These are phyloP conservation scores for Metellina segmentata DNA, from an alignment of 2,888 invertebrate species.

Conservation along the genomic window DNA sequence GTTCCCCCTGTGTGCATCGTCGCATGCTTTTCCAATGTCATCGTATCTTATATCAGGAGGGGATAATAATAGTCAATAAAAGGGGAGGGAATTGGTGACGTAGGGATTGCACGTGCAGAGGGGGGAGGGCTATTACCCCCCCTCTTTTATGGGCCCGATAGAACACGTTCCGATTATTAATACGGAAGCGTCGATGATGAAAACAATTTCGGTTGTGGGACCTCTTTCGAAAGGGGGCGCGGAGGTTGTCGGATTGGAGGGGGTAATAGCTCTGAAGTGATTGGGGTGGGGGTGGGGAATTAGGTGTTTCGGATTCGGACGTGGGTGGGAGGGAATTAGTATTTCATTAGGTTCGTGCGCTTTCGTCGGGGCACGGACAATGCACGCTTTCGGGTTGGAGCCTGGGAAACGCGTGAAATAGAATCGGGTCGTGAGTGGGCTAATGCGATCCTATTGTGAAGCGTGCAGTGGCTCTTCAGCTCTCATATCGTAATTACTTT, in stretches of 20 bases:
- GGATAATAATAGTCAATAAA: neutral
- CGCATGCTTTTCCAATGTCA: constrained; percentile 18
- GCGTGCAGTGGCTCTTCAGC: too few relatives aligned
- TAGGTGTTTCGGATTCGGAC: constrained; percentile 1
- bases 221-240: too few relatives aligned
- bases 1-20: neutral
- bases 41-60: constrained; percentile 2
- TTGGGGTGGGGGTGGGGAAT: neutral
- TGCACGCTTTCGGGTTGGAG: too few relatives aligned
- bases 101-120: constrained; percentile 16
- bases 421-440: too few relatives aligned
- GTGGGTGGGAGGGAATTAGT: neutral
- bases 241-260: neutral
- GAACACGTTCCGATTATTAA: constrained; percentile 30
- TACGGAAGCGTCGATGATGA: constrained; percentile 54
- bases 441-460: too few relatives aligned
- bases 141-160: neutral
- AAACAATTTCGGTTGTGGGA: constrained; percentile 19
- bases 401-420: too few relatives aligned
- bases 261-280: neutral
- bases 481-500: too few relatives aligned
- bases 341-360: neutral
- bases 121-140: neutral
- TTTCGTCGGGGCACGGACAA: too few relatives aligned
- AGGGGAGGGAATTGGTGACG: neutral